Percentiles rank a stretch among this genome's conserved stretches.
These are phyloP conservation scores for Parascotia fuliginaria DNA, from an alignment of 2,888 invertebrate species.

Conservation along the genomic window DNA sequence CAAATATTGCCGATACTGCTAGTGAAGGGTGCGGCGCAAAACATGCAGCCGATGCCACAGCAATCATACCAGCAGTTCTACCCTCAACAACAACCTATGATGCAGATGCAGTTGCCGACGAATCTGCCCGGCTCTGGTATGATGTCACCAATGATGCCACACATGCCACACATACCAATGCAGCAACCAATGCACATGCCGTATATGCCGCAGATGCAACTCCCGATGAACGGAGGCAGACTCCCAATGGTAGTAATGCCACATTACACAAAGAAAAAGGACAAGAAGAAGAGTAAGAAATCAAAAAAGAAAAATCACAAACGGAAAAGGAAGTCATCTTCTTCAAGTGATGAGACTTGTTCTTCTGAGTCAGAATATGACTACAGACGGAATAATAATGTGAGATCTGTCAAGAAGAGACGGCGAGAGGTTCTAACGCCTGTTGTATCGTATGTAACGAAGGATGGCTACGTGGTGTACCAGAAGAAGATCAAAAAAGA, in stretches of 20 bases:
- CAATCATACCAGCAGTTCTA: conserved; percentile 7
- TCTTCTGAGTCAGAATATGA: conserved; percentile 40
- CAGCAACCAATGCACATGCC: conserved; percentile 39
- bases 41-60: conserved; percentile 10
- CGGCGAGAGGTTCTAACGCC: conserved; percentile 67
- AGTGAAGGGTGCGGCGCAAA: conserved; percentile 16
- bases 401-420: conserved; percentile 21
- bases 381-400: conserved; percentile 23
- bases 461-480: conserved; percentile 72
- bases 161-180: conserved; percentile 35
- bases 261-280: conserved; percentile 56
- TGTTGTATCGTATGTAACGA: conserved; percentile 74
- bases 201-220: conserved; percentile 37
- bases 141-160: conserved; percentile 42
- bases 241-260: conserved; percentile 73
- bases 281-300: conserved; percentile 41
- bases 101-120: conserved; percentile 27
- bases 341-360: conserved; percentile 42
- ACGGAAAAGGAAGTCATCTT: conserved; percentile 33
- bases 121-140: conserved; percentile 33
- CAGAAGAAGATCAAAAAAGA: conserved; percentile 75
- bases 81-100: conserved; percentile 16
- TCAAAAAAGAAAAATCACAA: conserved; percentile 31
- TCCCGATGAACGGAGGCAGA: conserved; percentile 51
- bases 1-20: conserved; percentile 16